Evolutionary conservation across 1,140 invertebrate species (phyloP).

Genomic region (Idris sp.): DNA sequence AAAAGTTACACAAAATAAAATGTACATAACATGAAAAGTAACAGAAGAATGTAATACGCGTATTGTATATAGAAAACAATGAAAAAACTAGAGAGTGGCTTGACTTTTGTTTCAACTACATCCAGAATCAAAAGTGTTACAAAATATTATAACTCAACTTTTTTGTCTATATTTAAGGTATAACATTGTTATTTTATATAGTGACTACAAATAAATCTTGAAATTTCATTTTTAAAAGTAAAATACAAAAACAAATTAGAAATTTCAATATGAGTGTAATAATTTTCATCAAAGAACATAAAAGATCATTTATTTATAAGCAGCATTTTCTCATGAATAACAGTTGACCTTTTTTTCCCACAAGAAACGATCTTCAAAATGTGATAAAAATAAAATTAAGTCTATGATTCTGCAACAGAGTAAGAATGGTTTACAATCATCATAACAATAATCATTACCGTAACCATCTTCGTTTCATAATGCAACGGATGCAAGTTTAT

Average conservation of each 20-base stretch:
- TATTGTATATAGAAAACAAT: slow-evolving; percentile 37
- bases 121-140: slow-evolving; percentile 38
- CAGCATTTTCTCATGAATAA: slow-evolving; percentile 3
- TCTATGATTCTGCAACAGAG: slow-evolving; percentile 18
- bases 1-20: slow-evolving; percentile 32
- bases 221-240: no score
- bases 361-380: slow-evolving; percentile 19
- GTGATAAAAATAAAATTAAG: slow-evolving; percentile 40
- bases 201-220: no score
- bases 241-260: no score
- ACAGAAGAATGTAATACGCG: slow-evolving; percentile 35
- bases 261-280: no score
- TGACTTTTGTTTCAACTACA: slow-evolving; percentile 28
- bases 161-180: no score
- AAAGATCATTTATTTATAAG: no score
- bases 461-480: slow-evolving; percentile 54
- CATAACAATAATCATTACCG: slow-evolving; percentile 44
- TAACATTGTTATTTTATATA: no score
- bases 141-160: slow-evolving; percentile 36
- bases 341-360: not conserved
- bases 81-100: slow-evolving; percentile 12
- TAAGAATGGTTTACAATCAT: slow-evolving; percentile 52
- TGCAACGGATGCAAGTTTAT: slow-evolving; percentile 55
- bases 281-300: no score
- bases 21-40: slow-evolving; percentile 38